Conservation (phyloP, 1,140 invertebrate genomes). For the Acromyrmex charruanus region DNA sequence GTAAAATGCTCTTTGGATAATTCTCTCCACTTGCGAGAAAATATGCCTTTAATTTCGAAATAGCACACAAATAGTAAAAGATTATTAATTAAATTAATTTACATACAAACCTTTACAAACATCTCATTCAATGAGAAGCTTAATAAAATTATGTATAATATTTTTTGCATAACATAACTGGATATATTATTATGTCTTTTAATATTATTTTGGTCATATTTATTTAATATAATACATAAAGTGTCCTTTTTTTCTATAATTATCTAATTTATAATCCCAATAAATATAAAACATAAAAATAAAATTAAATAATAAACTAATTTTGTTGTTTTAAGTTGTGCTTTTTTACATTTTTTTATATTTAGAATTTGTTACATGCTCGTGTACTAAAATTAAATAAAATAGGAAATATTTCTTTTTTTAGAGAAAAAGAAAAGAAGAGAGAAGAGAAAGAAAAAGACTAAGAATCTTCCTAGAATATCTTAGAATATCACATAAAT, state of each 20-base stretch:
- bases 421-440: background rate
- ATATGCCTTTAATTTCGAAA: conserved; percentile 23
- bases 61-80: background rate
- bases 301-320: background rate
- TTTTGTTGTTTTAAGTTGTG: background rate
- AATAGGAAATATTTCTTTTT: background rate
- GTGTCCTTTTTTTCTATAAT: background rate
- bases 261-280: background rate
- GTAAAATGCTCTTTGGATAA: background rate
- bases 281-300: background rate
- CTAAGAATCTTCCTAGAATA: background rate
- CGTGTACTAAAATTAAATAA: background rate
- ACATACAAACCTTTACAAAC: background rate
- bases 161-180: background rate
- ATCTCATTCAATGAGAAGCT: background rate
- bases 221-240: background rate
- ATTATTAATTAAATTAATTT: background rate
- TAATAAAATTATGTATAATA: background rate
- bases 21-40: conserved; percentile 4
- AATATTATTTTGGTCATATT: background rate
- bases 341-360: background rate
- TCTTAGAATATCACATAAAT: background rate
- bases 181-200: background rate
- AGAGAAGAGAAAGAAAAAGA: background rate
- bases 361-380: background rate